Conservation (phyloP, 92 coral and sea anemone species). For the Porites rus region DNA sequence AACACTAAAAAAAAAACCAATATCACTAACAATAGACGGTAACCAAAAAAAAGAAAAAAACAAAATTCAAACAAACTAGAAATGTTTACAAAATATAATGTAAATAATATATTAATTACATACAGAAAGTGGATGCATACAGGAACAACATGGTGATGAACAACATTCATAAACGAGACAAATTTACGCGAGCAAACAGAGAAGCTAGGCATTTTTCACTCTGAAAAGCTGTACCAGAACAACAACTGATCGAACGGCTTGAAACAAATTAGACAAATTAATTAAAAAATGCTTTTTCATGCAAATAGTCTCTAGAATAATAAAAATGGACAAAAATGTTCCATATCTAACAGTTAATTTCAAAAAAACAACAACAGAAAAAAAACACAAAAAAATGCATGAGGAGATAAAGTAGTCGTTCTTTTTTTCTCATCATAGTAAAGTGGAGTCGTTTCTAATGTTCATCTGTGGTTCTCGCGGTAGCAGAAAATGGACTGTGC, state of each 20-base stretch:
- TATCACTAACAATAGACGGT: no score
- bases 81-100: no score
- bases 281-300: not conserved
- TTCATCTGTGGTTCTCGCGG: conserved; percentile 5
- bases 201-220: not conserved
- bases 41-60: no score
- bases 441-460: conserved; percentile 7
- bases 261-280: not conserved
- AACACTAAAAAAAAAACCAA: no score
- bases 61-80: no score
- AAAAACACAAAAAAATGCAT: not conserved
- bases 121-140: no score
- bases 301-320: conserved; percentile 2
- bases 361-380: no score
- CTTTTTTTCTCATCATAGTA: not conserved
- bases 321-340: not conserved
- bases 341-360: no score
- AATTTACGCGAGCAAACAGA: not conserved
- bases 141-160: no score
- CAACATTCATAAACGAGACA: no score
- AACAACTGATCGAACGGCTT: conserved; percentile 3
- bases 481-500: not conserved
- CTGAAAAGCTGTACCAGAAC: not conserved
- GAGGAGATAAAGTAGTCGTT: not conserved
- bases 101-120: no score